Evolutionary conservation across 2,888 invertebrate species (phyloP), one percentile per base, ranked within the genome.

Genomic region (Platynereis dumerilii): DNA sequence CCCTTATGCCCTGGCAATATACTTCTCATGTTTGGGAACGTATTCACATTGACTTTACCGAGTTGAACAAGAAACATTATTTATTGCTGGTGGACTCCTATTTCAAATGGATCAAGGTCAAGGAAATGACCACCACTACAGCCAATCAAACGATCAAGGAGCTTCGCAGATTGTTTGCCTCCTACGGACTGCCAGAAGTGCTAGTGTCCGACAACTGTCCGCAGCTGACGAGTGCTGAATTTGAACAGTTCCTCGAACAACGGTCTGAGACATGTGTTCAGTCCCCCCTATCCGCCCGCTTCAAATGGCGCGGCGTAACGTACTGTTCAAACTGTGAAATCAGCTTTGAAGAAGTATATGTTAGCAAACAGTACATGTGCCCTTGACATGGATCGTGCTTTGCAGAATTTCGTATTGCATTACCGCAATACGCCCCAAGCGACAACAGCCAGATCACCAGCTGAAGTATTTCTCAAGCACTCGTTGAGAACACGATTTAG

Each of bases 41-140:
- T 5, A 15, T 79, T 1, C 76, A 77, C 45, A 52, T 76, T 20
- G 76, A 78, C 55, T 74, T 69, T 60, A 75, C 75, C 12, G 74
- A 71, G 24, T 71, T 66, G 42, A 62, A 71, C 53, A 20, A 65
- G 45, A 71, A 69, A 3, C 54, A 58, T 54, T 70, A 67, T 56
- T 62, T 77, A 15, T 53, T 76, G 5, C 24, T 72, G 10, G 61
- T 73, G 1, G 73, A 77, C 48, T 69, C 73, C 1, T 57, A 74
- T 53, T 71, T 70, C 10, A 75, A 76, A 58, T 76, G 71, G 69
- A 60, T 69, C 5, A 71, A 73, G 28, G 69, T 71, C 24, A 29
- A 57, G 22, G 26, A 45, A 10, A 66, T 65, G 44, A 57, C 48
- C 17, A 60, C 65, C 12, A 29, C 69, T 34, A 69, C 71, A n/a